Conservation (phyloP, 2,113 vertebrate species). For the Oxyruncus cristatus region DNA sequence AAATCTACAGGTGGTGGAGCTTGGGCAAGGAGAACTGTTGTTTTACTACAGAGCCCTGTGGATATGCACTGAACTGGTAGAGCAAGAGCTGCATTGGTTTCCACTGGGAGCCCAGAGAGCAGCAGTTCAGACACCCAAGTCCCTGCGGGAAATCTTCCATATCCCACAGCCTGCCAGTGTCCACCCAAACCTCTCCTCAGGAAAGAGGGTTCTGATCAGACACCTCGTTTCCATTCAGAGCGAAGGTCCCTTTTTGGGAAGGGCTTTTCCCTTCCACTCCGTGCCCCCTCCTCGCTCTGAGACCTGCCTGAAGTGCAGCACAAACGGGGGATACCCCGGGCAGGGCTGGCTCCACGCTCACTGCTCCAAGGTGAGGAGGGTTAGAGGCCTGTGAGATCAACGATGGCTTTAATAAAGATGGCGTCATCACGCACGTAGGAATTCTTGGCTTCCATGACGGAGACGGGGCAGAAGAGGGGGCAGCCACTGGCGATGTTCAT, state of each 20-base stretch:
- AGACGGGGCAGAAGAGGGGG: slow-evolving; percentile 91
- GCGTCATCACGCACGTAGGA: slow-evolving; percentile 90
- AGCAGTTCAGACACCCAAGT: not conserved
- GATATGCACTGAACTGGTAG: not conserved
- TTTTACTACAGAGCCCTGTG: not conserved
- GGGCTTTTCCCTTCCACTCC: not conserved
- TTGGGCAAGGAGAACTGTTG: not conserved
- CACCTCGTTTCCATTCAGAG: not conserved
- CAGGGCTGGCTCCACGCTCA: not conserved
- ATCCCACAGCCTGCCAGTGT: not conserved
- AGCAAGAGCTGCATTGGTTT: not conserved
- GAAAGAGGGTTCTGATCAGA: not conserved
- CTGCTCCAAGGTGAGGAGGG: slow-evolving; percentile 26
- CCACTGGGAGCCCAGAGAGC: not conserved
- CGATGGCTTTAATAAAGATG: slow-evolving; percentile 96
- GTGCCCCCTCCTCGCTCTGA: not conserved
- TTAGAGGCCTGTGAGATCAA: slow-evolving; percentile 89
- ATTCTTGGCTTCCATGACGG: slow-evolving; percentile 87
- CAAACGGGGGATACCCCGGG: not conserved
- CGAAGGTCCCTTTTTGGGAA: not conserved
- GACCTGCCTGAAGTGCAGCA: not conserved
- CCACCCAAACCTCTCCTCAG: not conserved
- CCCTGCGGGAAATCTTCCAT: not conserved
- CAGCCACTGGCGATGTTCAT: slow-evolving; percentile 99
- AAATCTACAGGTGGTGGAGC: not conserved